Base-by-base conservation (phyloP, 2,888 invertebrate genomes). In the Onthophagus sagittarius region DNA sequence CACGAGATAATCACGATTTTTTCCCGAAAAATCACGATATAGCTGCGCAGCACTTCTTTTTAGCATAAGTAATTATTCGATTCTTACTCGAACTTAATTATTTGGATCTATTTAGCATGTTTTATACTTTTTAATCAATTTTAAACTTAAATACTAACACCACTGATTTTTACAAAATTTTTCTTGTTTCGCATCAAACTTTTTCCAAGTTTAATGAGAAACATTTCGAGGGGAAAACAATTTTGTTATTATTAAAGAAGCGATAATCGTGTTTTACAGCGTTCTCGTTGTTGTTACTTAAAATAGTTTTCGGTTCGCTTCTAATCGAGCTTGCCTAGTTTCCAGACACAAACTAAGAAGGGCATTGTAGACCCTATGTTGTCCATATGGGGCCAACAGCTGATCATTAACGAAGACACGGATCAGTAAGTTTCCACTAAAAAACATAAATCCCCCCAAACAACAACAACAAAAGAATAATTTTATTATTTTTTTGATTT, bases 281-380 rank as follows among this genome's bases (percentile, higher is more conserved):
- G 63, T 63, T 13, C 23, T 4, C 64, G 5, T 64, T 23, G 64
- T 64, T 15, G 15, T 64, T 64, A 15, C 14, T 15, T 3, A 13
- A 11, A 64, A 6, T 23, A 14, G 23, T 23, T 23, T 67, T 67
- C 82, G 82, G 81, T 81, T 79, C 81, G 83, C 82, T 83, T 82
- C 82, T 82, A 67, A 67, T 53, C 39, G 39, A 53, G 4, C 7
- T 53, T 53, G 39, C 39, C 82, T 84, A 92, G 92, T 90, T 92
- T 92, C 91, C 92, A 92, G 91, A 92, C 92, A 89, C 92, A 92
- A 89, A 91, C 91, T 90, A 95, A 95, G 92, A 94, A 94, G 91
- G 96, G 96, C 92, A 95, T 96, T 92, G 94, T 96, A 92, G 96
- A 96, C 92, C 96, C 96, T 90, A 96, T 96, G 95, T 94, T 96